Percentiles rank a stretch among this genome's conserved stretches.
Evolutionary conservation across 2,888 invertebrate species (phyloP).

Genomic region (Nomada goodeniana): DNA sequence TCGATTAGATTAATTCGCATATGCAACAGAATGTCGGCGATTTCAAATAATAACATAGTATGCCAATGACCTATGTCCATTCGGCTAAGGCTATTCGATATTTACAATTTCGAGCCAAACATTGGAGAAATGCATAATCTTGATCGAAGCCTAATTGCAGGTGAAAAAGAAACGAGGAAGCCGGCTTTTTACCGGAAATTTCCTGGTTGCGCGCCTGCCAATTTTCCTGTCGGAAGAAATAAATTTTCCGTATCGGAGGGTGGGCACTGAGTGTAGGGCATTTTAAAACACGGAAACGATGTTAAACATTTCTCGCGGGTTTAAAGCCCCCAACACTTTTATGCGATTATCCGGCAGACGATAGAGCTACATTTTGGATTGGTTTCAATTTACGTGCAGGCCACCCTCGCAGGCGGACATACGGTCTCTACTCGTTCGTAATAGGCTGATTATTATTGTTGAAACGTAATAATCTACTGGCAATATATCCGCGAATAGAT

Average conservation of each 20-base stretch:
- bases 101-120: neutral
- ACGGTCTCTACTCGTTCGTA: neutral
- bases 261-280: neutral
- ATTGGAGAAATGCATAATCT: neutral
- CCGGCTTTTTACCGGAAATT: neutral
- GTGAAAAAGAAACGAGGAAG: slow-evolving; percentile 3
- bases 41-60: no score
- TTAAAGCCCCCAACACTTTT: slow-evolving; percentile 23
- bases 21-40: no score
- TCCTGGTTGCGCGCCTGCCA: neutral
- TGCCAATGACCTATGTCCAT: no score
- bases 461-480: slow-evolving; percentile 18
- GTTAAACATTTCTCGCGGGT: slow-evolving; percentile 29
- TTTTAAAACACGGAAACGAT: slow-evolving; percentile 28
- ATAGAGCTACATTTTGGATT: slow-evolving; percentile 29
- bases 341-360: slow-evolving; percentile 16
- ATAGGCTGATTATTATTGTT: slow-evolving; percentile 42
- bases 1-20: no score
- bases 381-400: slow-evolving; percentile 37
- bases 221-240: slow-evolving; percentile 7
- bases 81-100: no score
- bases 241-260: slow-evolving; percentile 12
- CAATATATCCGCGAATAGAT: slow-evolving; percentile 44
- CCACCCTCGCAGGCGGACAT: neutral
- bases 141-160: slow-evolving; percentile 1